These are phyloP conservation scores for Ctenicera cuprea DNA, from an alignment of 2,888 invertebrate genomes.

Conservation along the genomic window DNA sequence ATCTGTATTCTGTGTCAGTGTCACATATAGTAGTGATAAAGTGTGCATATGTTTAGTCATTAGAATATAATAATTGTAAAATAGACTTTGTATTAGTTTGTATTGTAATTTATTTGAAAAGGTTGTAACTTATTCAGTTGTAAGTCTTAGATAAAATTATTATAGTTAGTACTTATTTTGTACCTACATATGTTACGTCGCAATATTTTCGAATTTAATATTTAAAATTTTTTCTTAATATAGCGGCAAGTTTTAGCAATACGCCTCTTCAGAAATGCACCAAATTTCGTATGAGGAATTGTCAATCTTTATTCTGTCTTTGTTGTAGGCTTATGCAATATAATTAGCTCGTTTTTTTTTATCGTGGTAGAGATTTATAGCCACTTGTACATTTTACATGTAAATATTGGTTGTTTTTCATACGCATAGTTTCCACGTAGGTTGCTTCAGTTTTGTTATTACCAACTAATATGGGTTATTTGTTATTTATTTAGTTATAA, in stretches of 20 bases:
- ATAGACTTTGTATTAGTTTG: slow-evolving; percentile 50
- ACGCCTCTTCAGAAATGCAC: slow-evolving; percentile 30
- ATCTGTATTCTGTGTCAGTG: slow-evolving; percentile 51
- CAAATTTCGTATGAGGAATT: slow-evolving; percentile 32
- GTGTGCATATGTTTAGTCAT: slow-evolving; percentile 56
- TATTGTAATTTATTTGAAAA: slow-evolving; percentile 48
- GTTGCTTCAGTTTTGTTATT: slow-evolving; percentile 60
- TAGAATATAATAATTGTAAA: slow-evolving; percentile 55
- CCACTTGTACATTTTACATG: slow-evolving; percentile 68
- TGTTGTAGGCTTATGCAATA: slow-evolving; percentile 29
- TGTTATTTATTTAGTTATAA: slow-evolving; percentile 64
- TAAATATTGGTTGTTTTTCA: slow-evolving; percentile 63
- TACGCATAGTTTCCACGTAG: slow-evolving; percentile 51
- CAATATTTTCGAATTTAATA: slow-evolving; percentile 33
- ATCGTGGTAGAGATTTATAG: slow-evolving; percentile 50
- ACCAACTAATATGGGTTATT: slow-evolving; percentile 58
- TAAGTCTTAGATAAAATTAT: slow-evolving; percentile 37
- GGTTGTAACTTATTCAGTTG: slow-evolving; percentile 38
- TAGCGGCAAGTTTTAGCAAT: slow-evolving; percentile 29
- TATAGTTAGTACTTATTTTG: slow-evolving; percentile 43
- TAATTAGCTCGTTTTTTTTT: slow-evolving; percentile 30
- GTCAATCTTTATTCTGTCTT: slow-evolving; percentile 9
- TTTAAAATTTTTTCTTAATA: slow-evolving; percentile 16
- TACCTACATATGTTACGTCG: slow-evolving; percentile 34
- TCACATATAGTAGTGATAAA: slow-evolving; percentile 51